These are phyloP conservation scores for Odocoileus hemionus DNA, from an alignment of 2,113 vertebrate species.

Conservation along the genomic window DNA sequence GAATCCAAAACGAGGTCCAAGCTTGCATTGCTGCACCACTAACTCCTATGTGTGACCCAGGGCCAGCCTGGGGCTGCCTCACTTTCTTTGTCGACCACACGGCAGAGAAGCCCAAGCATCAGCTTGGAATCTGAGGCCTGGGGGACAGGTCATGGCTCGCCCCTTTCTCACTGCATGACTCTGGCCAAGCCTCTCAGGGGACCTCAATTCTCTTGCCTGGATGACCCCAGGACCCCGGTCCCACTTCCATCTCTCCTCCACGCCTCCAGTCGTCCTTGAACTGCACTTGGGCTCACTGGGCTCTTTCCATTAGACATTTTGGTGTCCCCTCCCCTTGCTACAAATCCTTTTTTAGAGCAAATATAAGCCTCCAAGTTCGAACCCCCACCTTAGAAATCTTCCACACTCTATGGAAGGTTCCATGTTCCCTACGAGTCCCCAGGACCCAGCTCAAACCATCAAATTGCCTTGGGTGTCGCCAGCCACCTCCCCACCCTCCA, in stretches of 20 bases:
- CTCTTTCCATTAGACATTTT: not conserved
- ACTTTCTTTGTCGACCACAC: not conserved
- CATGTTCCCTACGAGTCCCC: not conserved
- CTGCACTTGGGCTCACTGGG: not conserved
- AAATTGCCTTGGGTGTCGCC: not conserved
- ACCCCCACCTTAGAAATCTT: no score
- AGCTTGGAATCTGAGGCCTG: no score
- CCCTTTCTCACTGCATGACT: not conserved
- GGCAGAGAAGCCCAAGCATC: not conserved
- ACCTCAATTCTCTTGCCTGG: not conserved
- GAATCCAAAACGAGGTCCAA: not conserved
- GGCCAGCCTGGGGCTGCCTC: not conserved
- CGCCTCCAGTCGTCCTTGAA: not conserved
- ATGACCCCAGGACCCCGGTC: not conserved
- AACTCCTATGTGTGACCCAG: not conserved
- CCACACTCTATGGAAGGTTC: not conserved
- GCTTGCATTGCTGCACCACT: not conserved
- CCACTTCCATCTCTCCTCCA: not conserved
- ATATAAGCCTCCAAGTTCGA: not conserved
- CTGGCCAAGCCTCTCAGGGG: not conserved
- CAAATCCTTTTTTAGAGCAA: not conserved
- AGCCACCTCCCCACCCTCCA: not conserved
- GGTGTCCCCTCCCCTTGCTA: not conserved
- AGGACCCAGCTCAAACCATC: not conserved
- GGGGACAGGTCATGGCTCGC: not conserved